These are phyloP conservation scores for Euborellia annulipes DNA, from an alignment of 1,140 invertebrate genomes.

Conservation along the genomic window DNA sequence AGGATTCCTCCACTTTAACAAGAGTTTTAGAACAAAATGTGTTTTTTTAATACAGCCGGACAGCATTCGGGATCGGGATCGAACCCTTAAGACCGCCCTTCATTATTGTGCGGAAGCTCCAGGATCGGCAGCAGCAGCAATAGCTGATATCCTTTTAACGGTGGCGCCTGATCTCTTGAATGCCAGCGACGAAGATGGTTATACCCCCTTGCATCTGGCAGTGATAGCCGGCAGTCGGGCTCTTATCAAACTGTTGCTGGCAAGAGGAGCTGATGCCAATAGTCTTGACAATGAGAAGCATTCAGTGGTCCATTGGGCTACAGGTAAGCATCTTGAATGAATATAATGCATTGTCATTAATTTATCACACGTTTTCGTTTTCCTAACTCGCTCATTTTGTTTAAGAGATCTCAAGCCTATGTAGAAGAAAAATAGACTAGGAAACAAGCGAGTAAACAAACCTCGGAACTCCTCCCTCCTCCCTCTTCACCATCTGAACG, in stretches of 20 bases:
- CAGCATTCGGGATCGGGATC: slow-evolving; percentile 47
- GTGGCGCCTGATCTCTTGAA: slow-evolving; percentile 59
- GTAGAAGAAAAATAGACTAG: no score
- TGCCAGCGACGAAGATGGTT: slow-evolving; percentile 77
- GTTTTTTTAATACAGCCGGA: slow-evolving; percentile 34
- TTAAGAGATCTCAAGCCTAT: no score
- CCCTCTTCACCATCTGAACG: no score
- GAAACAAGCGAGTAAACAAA: no score
- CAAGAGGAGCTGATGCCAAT: slow-evolving; percentile 72
- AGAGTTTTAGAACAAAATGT: not conserved
- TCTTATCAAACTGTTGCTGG: slow-evolving; percentile 61
- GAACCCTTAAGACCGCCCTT: slow-evolving; percentile 69
- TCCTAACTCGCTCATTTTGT: no score
- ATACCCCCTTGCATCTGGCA: slow-evolving; percentile 82
- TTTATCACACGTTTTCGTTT: no score
- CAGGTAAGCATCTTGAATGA: no score
- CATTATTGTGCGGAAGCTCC: slow-evolving; percentile 76
- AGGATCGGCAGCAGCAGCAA: slow-evolving; percentile 42
- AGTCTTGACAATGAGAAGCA: slow-evolving; percentile 84
- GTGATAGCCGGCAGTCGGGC: slow-evolving; percentile 79
- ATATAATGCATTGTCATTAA: no score
- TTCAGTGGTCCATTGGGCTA: slow-evolving; percentile 96
- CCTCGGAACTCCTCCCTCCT: no score
- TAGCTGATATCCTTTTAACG: slow-evolving; percentile 43
- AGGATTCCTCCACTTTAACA: no score